Conservation (phyloP, 2,888 invertebrate species). For the Gasteruption jaculator region DNA sequence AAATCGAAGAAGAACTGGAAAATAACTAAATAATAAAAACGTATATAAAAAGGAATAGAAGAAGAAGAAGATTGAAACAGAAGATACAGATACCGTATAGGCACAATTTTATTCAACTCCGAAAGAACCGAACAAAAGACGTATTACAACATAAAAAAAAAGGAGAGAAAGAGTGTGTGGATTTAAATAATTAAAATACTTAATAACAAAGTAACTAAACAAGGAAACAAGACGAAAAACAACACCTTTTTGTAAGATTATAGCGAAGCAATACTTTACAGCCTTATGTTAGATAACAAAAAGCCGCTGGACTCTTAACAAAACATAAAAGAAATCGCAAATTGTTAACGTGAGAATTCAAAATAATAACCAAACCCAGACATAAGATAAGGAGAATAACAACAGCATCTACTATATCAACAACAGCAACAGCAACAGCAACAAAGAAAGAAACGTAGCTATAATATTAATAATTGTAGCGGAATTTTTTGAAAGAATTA, state of each 20-base stretch:
- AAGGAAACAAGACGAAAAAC: too few species aligned
- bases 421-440: too few species aligned
- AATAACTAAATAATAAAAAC: too few species aligned
- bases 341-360: too few species aligned
- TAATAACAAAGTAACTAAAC: background rate
- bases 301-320: slow-evolving; percentile 40
- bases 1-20: too few species aligned
- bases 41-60: slow-evolving; percentile 25
- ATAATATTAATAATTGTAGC: slow-evolving; percentile 37
- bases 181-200: too few species aligned
- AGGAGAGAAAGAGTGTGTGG: background rate
- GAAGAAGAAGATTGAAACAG: slow-evolving; percentile 23
- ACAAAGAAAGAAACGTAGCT: too few species aligned
- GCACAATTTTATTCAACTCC: slow-evolving; percentile 46
- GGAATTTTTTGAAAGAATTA: slow-evolving; percentile 37
- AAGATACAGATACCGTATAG: slow-evolving; percentile 36
- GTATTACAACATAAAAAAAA: background rate
- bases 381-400: too few species aligned
- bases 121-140: too few species aligned
- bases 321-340: too few species aligned
- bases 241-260: slow-evolving; percentile 44
- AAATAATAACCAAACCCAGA: slow-evolving; percentile 40
- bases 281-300: slow-evolving; percentile 49
- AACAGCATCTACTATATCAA: too few species aligned
- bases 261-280: slow-evolving; percentile 49